Base-by-base conservation (phyloP, 2,888 invertebrate species). In the Choreutis nemorana region DNA sequence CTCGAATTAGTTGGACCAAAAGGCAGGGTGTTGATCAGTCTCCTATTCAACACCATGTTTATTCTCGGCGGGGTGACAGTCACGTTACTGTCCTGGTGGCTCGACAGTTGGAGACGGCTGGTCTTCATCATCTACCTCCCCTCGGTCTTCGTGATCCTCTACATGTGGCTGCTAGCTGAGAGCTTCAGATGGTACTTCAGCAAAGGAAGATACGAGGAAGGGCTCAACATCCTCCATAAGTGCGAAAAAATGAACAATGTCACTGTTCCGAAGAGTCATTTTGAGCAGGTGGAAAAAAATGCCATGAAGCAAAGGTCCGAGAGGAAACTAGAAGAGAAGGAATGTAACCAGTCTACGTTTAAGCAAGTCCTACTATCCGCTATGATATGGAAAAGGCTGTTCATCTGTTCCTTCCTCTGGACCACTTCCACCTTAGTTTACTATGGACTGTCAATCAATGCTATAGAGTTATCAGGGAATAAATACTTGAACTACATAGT, bases 371-470 rank as follows among this genome's bases (percentile, higher is more conserved):
- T 77, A 1, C 44, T 54, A 7, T 84, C 84, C 0, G 51, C 66
- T 1, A 77, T 80, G 51, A 78, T 88, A 21, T 72, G 85, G 50
- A 64, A 83, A 18, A 68, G 87, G 35, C 55, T 87, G 12, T 54
- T 84, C 25, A 86, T 84, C 14, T 89, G 89, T 35, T 87, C 87
- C 1, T 83, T 89, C 39, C 85, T 89, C 39, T 91, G 91, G 91
- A 83, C 87, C 7, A 85, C 89, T 0, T 90, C 88, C 33, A 87
- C 89, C 3, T 80, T 91, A 33, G 86, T 91, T 4, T 92, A 90
- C 56, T 91, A 90, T 40, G 92, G 92, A 0, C 63, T 92, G 15
- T 89, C 89, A 0, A 79, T 92, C 23, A 90, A 90, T 51, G 87
- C 91, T 0, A 89, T 90, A 26, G 82, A 86, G 3, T 58, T 92